Evolutionary conservation across 2,113 vertebrate species (phyloP).

Genomic region (Rhombomys opimus): DNA sequence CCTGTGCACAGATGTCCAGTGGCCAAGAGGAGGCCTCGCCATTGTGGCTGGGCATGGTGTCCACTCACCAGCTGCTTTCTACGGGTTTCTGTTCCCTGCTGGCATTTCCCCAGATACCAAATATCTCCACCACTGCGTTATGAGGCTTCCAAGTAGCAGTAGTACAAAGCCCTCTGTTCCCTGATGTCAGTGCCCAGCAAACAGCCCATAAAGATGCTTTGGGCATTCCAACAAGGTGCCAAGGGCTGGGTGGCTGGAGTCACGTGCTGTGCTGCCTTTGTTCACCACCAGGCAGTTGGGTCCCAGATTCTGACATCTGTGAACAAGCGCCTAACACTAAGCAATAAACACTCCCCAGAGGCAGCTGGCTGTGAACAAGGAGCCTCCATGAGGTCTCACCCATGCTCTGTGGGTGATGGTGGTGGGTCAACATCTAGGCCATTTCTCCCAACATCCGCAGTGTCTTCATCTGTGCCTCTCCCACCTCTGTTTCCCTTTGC

Average conservation of each 20-base stretch:
- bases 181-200: slow-evolving; percentile 76
- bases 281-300: slow-evolving; percentile 78
- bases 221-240: slow-evolving; percentile 56
- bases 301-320: slow-evolving; percentile 75
- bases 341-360: slow-evolving; percentile 68
- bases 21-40: slow-evolving; percentile 41
- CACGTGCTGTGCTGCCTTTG: slow-evolving; percentile 73
- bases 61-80: slow-evolving; percentile 47
- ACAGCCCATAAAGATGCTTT: slow-evolving; percentile 69
- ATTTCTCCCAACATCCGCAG: slow-evolving; percentile 75
- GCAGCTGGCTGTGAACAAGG: slow-evolving; percentile 39
- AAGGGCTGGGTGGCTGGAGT: slow-evolving; percentile 68
- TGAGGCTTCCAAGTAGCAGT: slow-evolving; percentile 63
- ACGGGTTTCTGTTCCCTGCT: background rate
- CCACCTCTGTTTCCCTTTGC: background rate
- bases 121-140: slow-evolving; percentile 66
- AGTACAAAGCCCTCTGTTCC: slow-evolving; percentile 69
- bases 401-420: slow-evolving; percentile 42
- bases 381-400: background rate
- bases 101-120: slow-evolving; percentile 78
- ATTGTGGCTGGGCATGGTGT: slow-evolving; percentile 57
- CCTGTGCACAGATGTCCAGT: background rate
- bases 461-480: background rate
- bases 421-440: slow-evolving; percentile 68
- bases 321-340: slow-evolving; percentile 77